These are phyloP conservation scores for Orius laevigatus DNA, from an alignment of 1,140 invertebrate genomes.

Conservation along the genomic window DNA sequence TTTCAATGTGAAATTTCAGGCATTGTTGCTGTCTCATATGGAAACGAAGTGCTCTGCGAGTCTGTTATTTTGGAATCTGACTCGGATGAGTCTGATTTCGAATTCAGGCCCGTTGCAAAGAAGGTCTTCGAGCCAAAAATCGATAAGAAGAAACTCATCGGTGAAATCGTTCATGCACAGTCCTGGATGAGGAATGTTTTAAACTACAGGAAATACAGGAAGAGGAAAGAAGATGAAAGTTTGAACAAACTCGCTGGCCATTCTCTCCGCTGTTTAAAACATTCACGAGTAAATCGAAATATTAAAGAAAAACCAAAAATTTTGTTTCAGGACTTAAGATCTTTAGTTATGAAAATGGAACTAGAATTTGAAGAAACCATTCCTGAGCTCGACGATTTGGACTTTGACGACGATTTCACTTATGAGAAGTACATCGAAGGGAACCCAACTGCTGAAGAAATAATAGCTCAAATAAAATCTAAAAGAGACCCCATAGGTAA, in stretches of 20 bases:
- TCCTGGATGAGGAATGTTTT: not conserved
- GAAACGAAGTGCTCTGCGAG: constrained; percentile 26
- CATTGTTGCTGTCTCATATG: constrained; percentile 43
- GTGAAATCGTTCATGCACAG: not conserved
- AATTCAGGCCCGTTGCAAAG: not conserved
- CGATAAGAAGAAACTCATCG: not conserved
- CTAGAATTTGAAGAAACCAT: not conserved
- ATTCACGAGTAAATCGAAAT: not conserved
- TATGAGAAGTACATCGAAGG: not conserved
- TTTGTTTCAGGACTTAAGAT: not conserved
- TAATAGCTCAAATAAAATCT: too few relatives aligned
- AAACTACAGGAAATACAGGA: not conserved
- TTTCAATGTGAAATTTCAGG: constrained; percentile 29
- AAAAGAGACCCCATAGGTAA: too few relatives aligned
- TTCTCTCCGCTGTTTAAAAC: not conserved
- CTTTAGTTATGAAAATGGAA: not conserved
- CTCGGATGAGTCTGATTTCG: constrained; percentile 18
- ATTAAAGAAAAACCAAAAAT: not conserved
- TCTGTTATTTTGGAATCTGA: constrained; percentile 22
- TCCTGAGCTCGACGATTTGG: constrained; percentile 1
- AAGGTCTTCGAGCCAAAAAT: not conserved
- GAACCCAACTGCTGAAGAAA: too few relatives aligned
- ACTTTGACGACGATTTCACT: not conserved
- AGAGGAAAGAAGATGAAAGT: not conserved
- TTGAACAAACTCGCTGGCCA: not conserved